These are phyloP conservation scores for Amniataba percoides DNA, from an alignment of 2,797 vertebrate species.

Conservation along the genomic window DNA sequence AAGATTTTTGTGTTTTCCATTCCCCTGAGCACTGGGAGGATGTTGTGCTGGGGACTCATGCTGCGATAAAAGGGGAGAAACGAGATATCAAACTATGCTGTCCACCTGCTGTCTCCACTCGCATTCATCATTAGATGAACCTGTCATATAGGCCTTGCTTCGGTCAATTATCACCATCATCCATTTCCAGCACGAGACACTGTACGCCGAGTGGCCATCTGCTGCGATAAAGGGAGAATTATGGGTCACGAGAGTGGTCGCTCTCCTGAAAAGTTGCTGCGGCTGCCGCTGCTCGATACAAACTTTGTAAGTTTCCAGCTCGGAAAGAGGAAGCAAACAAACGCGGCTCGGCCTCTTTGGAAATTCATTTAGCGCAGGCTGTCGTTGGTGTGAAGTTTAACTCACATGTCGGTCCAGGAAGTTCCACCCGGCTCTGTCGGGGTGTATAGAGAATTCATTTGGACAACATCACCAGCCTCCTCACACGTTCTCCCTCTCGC, in stretches of 20 bases:
- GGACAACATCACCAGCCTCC: conserved; percentile 24
- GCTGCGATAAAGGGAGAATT: conserved; percentile 49
- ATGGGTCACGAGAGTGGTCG: conserved; percentile 37
- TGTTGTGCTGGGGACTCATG: conserved; percentile 69
- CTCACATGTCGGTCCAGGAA: conserved; percentile 48
- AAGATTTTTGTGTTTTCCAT: conserved; percentile 75
- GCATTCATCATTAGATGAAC: conserved; percentile 79
- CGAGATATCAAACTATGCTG: conserved; percentile 80
- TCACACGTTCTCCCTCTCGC: conserved; percentile 8
- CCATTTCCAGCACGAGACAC: conserved; percentile 66
- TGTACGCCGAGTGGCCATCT: conserved; percentile 64
- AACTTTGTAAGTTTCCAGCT: conserved; percentile 55
- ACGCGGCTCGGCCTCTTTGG: conserved; percentile 37
- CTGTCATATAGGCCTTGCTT: conserved; percentile 66
- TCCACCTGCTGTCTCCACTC: conserved; percentile 81
- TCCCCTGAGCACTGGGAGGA: conserved; percentile 74
- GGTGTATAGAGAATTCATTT: conserved; percentile 48
- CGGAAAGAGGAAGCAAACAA: conserved; percentile 32
- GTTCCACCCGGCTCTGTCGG: conserved; percentile 34
- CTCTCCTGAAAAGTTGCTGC: conserved; percentile 38
- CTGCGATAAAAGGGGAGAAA: conserved; percentile 85
- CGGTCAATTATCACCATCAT: conserved; percentile 74
- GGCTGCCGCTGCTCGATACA: conserved; percentile 27
- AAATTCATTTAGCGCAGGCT: conserved; percentile 44
- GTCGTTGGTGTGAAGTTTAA: conserved; percentile 52